Percentiles rank a stretch among this genome's conserved stretches.
phyloP scores from a whole-genome alignment of 2,113 vertebrate species.

The Procavia capensis region DNA sequence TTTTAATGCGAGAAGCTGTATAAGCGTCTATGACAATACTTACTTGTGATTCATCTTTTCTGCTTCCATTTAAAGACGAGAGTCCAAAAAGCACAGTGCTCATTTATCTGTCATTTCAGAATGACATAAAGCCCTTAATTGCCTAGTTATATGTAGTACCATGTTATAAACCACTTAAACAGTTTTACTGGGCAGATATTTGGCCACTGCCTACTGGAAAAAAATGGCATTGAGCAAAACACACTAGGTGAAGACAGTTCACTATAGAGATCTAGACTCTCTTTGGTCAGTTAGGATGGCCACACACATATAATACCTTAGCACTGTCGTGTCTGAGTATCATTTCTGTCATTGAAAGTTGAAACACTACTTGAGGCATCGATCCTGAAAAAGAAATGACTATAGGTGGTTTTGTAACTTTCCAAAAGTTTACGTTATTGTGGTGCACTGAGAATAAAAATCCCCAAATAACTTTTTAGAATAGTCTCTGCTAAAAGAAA shows the following conservation, averaged over 20 bases:
- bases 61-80: not conserved
- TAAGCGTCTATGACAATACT: not conserved
- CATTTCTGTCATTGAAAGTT: constrained; percentile 31
- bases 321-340: not conserved
- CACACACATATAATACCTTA: not conserved
- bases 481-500: constrained; percentile 73
- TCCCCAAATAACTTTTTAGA: constrained; percentile 62
- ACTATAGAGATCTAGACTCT: not conserved
- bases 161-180: not conserved
- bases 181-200: not conserved
- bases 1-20: not conserved
- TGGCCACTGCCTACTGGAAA: not conserved
- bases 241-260: not conserved
- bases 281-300: not conserved
- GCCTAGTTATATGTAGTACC: not conserved
- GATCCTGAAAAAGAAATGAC: constrained; percentile 61
- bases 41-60: not conserved
- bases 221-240: not conserved
- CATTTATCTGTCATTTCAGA: not conserved
- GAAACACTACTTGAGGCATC: constrained; percentile 60
- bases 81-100: not conserved
- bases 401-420: constrained; percentile 41
- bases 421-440: constrained; percentile 71
- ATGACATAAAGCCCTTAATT: not conserved
- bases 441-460: constrained; percentile 72